A percentile compares a stretch with the other conserved stretches of the same genome.
These are phyloP conservation scores for Callipepla squamata DNA, from an alignment of 2,113 vertebrate species.

Conservation along the genomic window DNA sequence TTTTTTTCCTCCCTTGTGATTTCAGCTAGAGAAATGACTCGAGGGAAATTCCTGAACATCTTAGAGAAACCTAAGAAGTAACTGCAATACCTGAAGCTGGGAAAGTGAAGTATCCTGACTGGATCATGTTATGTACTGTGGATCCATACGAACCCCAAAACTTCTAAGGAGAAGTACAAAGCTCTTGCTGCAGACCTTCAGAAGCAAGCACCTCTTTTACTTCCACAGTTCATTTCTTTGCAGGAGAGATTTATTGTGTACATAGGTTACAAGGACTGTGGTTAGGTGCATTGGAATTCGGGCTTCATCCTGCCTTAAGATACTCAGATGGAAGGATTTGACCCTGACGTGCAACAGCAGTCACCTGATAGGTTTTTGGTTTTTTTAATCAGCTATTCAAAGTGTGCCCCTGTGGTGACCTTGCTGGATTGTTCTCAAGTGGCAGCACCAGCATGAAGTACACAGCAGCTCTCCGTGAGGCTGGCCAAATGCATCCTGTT, in stretches of 20 bases:
- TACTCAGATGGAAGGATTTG: background rate
- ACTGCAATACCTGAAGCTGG: background rate
- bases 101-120: background rate
- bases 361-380: background rate
- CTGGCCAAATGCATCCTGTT: background rate
- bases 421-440: background rate
- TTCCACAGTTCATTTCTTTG: slow-evolving; percentile 20
- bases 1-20: slow-evolving; percentile 62
- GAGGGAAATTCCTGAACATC: slow-evolving; percentile 98
- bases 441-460: background rate
- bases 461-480: background rate
- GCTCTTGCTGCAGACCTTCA: background rate
- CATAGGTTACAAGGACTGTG: slow-evolving; percentile 3
- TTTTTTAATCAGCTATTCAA: background rate
- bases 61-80: slow-evolving; percentile 97
- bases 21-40: slow-evolving; percentile 98
- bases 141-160: slow-evolving; percentile 29
- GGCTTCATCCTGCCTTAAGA: background rate
- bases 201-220: slow-evolving; percentile 17
- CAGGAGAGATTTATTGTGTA: background rate
- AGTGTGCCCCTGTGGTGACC: background rate
- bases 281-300: background rate
- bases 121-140: background rate
- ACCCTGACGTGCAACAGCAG: background rate
- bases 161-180: slow-evolving; percentile 37